Evolutionary conservation across 2,797 vertebrate species (phyloP).

Genomic region (Naso thynnoides): DNA sequence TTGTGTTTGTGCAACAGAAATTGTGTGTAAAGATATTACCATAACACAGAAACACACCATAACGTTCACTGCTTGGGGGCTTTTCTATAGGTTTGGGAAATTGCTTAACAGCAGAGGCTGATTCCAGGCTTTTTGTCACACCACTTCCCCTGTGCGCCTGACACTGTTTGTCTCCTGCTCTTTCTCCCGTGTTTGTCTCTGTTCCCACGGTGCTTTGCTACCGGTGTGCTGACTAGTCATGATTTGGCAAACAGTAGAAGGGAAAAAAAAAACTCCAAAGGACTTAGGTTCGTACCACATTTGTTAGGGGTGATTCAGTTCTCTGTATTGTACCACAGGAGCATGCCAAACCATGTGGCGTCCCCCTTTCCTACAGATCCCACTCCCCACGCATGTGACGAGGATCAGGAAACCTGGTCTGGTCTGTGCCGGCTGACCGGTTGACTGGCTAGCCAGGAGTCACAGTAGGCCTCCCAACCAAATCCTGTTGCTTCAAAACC

Average conservation of each 20-base stretch:
- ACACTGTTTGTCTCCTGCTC: slow-evolving; percentile 9
- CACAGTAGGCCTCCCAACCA: slow-evolving; percentile 73
- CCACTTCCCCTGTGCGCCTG: slow-evolving; percentile 1
- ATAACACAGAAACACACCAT: slow-evolving; percentile 14
- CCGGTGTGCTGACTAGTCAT: slow-evolving; percentile 54
- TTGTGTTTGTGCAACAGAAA: slow-evolving; percentile 47
- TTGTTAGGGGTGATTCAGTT: slow-evolving; percentile 49
- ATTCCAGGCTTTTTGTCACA: slow-evolving; percentile 33
- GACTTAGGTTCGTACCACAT: slow-evolving; percentile 26
- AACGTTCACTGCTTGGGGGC: background rate
- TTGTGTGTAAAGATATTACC: slow-evolving; percentile 46
- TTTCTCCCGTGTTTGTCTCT: slow-evolving; percentile 27
- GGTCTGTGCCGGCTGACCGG: slow-evolving; percentile 52
- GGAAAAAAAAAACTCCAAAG: slow-evolving; percentile 20
- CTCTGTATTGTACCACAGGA: slow-evolving; percentile 33
- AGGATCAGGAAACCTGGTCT: slow-evolving; percentile 73
- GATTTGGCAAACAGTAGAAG: slow-evolving; percentile 44
- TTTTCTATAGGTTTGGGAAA: slow-evolving; percentile 28
- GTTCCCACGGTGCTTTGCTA: slow-evolving; percentile 68
- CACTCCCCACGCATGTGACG: slow-evolving; percentile 74
- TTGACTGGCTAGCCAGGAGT: slow-evolving; percentile 50
- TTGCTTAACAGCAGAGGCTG: slow-evolving; percentile 36
- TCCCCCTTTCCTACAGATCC: slow-evolving; percentile 43
- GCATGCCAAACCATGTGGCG: slow-evolving; percentile 39
- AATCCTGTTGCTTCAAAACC: slow-evolving; percentile 83